phyloP scores from a whole-genome alignment of 2,888 invertebrate species.

The Brachyptera risi region DNA sequence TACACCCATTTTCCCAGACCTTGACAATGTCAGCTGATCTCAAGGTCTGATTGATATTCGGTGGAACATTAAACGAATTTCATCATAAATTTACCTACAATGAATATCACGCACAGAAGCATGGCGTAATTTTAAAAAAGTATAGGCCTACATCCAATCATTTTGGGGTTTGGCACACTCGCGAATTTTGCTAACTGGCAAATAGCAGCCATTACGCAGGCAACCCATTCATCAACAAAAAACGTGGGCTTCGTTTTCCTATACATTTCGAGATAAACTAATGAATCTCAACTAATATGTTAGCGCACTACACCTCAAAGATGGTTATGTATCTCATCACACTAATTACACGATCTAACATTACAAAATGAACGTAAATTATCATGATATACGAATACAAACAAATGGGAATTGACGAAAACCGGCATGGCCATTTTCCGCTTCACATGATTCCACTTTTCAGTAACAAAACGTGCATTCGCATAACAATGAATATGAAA shows the following conservation, averaged over 20 bases:
- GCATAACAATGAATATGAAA: no score
- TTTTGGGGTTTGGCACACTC: background rate
- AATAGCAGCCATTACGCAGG: background rate
- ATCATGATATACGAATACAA: background rate
- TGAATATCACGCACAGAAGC: no score
- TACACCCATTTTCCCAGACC: no score
- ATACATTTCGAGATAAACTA: background rate
- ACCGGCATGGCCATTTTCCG: slow-evolving; percentile 14
- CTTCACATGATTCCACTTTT: no score
- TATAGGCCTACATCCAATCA: no score
- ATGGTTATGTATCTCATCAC: no score
- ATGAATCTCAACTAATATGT: background rate
- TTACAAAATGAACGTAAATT: background rate
- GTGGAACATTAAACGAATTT: no score
- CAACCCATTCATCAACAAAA: background rate
- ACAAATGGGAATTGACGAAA: background rate
- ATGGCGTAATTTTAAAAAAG: no score
- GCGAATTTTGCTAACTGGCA: background rate
- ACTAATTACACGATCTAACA: background rate
- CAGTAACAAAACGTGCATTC: no score
- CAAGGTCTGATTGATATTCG: no score
- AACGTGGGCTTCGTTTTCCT: background rate
- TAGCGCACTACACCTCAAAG: background rate
- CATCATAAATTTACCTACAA: no score
- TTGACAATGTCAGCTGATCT: no score